phyloP scores from a whole-genome alignment of 2,888 invertebrate genomes.

The Tortrix viridana region DNA sequence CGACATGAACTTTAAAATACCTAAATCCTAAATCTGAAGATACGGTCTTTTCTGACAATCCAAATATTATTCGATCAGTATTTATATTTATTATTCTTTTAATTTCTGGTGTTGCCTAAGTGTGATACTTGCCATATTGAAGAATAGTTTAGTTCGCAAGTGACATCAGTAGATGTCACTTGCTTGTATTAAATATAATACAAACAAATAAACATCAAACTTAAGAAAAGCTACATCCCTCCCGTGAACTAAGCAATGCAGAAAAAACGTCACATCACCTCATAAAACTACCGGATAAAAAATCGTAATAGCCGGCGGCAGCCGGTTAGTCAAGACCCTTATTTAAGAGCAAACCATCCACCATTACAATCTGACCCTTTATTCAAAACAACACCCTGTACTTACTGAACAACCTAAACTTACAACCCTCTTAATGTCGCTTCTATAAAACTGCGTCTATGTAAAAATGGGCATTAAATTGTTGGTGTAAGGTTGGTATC shows the following conservation, averaged over 20 bases:
- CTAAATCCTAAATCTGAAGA: too few species aligned
- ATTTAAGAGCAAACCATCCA: conserved; percentile 56
- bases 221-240: too few species aligned
- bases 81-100: too few species aligned
- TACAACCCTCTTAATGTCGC: not conserved
- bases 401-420: not conserved
- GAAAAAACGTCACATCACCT: conserved; percentile 26
- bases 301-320: conserved; percentile 32
- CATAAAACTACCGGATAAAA: conserved; percentile 33
- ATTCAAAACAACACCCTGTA: not conserved
- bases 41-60: too few species aligned
- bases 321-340: conserved; percentile 61
- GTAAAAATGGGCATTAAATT: not conserved
- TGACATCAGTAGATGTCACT: too few species aligned
- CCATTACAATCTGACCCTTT: conserved; percentile 11
- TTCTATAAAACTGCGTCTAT: not conserved
- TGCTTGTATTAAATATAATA: too few species aligned
- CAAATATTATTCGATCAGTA: too few species aligned
- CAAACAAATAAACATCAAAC: too few species aligned
- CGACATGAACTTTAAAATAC: too few species aligned
- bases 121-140: too few species aligned
- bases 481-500: not conserved
- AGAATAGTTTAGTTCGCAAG: too few species aligned
- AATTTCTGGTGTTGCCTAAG: too few species aligned
- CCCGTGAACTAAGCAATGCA: not conserved